Evolutionary conservation across 2,113 vertebrate species (phyloP).

Genomic region (Notiomystis cincta): DNA sequence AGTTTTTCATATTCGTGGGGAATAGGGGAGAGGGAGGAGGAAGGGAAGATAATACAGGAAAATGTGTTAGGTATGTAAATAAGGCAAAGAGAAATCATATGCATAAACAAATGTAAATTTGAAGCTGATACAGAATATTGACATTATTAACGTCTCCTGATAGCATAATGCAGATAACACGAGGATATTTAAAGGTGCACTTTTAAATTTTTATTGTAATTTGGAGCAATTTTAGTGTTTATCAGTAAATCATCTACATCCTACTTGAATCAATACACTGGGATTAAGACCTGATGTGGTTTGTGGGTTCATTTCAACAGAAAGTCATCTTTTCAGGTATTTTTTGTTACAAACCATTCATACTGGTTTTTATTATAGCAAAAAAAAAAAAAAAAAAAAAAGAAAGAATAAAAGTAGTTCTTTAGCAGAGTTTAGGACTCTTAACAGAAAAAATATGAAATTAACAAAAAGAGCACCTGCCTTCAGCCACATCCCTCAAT

Average conservation of each 20-base stretch:
- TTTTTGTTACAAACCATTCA: not conserved
- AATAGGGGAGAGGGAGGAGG: fast-evolving
- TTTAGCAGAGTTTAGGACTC: not conserved
- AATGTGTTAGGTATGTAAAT: not conserved
- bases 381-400: not conserved
- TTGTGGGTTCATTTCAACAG: not conserved
- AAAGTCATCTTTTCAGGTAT: not conserved
- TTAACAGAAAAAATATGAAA: not conserved
- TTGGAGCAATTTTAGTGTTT: not conserved
- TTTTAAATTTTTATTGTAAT: not conserved
- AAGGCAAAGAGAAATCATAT: not conserved
- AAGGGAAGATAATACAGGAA: not conserved
- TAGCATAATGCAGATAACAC: not conserved
- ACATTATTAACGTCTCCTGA: not conserved
- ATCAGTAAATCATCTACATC: not conserved
- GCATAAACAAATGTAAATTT: not conserved
- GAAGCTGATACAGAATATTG: not conserved
- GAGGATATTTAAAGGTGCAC: not conserved
- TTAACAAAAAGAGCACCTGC: not conserved
- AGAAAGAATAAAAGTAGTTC: not conserved
- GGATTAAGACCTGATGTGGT: not conserved
- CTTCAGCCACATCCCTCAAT: not conserved
- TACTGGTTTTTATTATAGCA: not conserved
- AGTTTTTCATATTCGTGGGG: not conserved
- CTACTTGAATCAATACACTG: not conserved